Conservation (phyloP, 2,888 invertebrate species). For the Melieria crassipennis region DNA sequence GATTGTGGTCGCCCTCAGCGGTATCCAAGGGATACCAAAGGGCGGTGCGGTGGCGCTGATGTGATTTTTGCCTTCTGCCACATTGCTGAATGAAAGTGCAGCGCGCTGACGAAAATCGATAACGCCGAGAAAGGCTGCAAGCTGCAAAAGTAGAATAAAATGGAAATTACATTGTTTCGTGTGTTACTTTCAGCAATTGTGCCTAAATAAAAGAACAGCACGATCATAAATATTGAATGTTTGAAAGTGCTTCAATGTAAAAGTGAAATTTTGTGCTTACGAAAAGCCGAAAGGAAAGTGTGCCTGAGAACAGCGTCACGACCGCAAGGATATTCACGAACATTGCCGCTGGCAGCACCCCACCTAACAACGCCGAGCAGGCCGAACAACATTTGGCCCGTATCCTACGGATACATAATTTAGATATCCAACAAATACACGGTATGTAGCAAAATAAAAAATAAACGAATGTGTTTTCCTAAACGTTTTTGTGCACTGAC, state of each 20-base stretch:
- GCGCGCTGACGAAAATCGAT: slow-evolving; percentile 19
- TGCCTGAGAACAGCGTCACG: not conserved
- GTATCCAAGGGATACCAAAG: slow-evolving; percentile 22
- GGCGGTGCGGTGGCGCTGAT: slow-evolving; percentile 1
- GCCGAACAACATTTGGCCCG: too few relatives aligned
- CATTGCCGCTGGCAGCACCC: too few relatives aligned
- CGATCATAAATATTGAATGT: not conserved
- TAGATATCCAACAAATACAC: too few relatives aligned
- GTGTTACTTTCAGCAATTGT: not conserved
- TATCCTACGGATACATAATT: too few relatives aligned
- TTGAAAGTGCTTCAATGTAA: not conserved
- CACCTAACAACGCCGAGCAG: too few relatives aligned
- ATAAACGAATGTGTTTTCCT: too few relatives aligned
- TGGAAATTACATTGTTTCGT: not conserved
- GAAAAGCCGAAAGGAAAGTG: not conserved
- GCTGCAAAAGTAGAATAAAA: not conserved
- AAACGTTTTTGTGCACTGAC: too few relatives aligned
- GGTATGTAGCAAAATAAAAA: too few relatives aligned
- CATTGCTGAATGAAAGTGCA: not conserved
- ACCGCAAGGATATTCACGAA: not conserved
- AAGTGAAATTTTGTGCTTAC: slow-evolving; percentile 24
- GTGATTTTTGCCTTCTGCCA: not conserved
- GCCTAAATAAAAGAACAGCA: not conserved
- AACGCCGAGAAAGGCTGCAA: not conserved
- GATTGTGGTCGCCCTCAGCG: not conserved